Conservation (phyloP, 1,140 invertebrate genomes). For the Eurosta solidaginis region DNA sequence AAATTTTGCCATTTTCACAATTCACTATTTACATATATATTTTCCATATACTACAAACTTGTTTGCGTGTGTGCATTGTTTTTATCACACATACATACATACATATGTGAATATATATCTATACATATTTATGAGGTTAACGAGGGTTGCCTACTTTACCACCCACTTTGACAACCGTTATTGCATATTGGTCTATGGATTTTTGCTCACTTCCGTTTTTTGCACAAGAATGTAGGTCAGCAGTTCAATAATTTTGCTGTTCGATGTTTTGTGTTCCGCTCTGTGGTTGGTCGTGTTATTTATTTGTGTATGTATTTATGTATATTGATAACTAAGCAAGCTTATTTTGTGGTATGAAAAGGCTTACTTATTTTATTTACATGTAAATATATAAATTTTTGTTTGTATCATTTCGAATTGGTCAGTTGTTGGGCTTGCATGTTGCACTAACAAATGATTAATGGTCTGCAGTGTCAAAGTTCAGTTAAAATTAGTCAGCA, state of each 20-base stretch:
- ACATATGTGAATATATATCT: not conserved
- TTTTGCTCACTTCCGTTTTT: slow-evolving; percentile 26
- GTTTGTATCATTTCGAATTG: not conserved
- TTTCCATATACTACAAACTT: not conserved
- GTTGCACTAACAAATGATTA: slow-evolving; percentile 16
- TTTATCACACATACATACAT: not conserved
- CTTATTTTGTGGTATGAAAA: slow-evolving; percentile 22
- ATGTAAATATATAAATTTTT: not conserved
- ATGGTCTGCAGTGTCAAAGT: slow-evolving; percentile 10
- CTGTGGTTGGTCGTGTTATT: not conserved
- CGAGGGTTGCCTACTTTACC: not conserved
- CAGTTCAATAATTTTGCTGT: slow-evolving; percentile 15
- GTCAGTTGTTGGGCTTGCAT: not conserved
- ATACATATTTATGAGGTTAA: slow-evolving; percentile 20
- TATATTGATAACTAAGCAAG: too few species aligned
- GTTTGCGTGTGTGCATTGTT: not conserved
- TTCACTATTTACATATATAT: too few species aligned
- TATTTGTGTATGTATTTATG: too few species aligned
- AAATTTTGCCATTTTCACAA: not conserved
- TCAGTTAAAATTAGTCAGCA: slow-evolving; percentile 1
- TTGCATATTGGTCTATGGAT: not conserved
- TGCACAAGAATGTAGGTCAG: not conserved
- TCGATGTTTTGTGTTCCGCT: not conserved
- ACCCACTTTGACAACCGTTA: not conserved
- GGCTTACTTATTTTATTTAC: not conserved